Evolutionary conservation across 2,113 vertebrate genomes (phyloP), one percentile per base, ranked within the genome.

Genomic region (Chunga burmeisteri): DNA sequence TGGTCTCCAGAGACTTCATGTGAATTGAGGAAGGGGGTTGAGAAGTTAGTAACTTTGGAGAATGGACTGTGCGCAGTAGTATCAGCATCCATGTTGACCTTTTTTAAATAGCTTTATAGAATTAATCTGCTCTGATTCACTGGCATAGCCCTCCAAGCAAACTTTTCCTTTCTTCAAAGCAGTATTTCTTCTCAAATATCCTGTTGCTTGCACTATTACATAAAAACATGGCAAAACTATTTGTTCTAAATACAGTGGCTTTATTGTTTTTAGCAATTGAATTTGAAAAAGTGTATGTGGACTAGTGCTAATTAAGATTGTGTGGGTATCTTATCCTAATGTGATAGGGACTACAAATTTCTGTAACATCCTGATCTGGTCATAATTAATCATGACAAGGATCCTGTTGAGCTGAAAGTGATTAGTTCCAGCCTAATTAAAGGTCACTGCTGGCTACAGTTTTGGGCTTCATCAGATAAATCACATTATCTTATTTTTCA

Each of bases 371-470:
- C 73, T 63, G 38, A 75, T 80, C 20, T 70, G 66, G 70, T 46
- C 66, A 70, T 80, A 93, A 95, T 94, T 91, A 95, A 89, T 87
- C 73, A 91, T 58, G 91, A 93, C 73, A 90, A 94, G 56, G 55
- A 91, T 75, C 32, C 81, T 85, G 81, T 58, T 87, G n/a, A 94
- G 70, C 66, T 91, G 62, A 75, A 89, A 94, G 46, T 58, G 29
- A 91, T 93, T 89, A 85, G 61, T 93, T 95, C 59, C 84, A 94
- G 78, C 18, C 59, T 87, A 92, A 94, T 82, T 94, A 86, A 94
- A 93, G 81, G 78, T 95, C 81, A 88, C 47, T 95, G 53, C n/a
- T 73, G 30, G 63, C 50, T 74, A 47, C 18, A 38, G 62, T 73
- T 92, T 81, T 81, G 82, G 29, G 30, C 63, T 93, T 94, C 40